These are phyloP conservation scores for Tetragonula clypearis DNA, from an alignment of 1,140 invertebrate species.

Conservation along the genomic window DNA sequence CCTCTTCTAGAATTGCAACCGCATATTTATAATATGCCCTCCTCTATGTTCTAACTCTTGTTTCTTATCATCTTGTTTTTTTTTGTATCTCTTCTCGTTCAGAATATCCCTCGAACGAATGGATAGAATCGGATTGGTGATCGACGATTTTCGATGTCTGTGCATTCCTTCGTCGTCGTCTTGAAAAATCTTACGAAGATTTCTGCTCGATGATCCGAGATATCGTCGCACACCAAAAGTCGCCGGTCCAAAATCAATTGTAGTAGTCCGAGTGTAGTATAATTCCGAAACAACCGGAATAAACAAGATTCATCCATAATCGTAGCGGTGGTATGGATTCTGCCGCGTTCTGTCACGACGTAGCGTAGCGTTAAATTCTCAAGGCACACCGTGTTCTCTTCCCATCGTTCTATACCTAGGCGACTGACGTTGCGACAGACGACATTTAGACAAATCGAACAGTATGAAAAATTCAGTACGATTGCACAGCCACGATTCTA, in stretches of 20 bases:
- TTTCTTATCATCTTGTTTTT: background rate
- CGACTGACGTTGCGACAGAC: too few relatives aligned
- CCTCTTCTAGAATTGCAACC: constrained; percentile 41
- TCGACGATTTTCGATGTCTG: background rate
- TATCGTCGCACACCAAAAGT: background rate
- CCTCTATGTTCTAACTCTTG: background rate
- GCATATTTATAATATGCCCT: constrained; percentile 37
- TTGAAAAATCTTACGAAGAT: background rate
- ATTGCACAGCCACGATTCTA: background rate
- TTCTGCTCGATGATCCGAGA: background rate
- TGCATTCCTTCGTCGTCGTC: too few relatives aligned
- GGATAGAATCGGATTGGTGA: background rate
- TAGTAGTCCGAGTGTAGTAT: background rate
- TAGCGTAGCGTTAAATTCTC: background rate
- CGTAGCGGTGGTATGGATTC: too few relatives aligned
- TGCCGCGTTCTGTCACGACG: background rate
- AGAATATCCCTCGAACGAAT: background rate
- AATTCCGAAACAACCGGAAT: too few relatives aligned
- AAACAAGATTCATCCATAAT: too few relatives aligned
- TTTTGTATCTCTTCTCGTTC: background rate
- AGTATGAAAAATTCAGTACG: background rate
- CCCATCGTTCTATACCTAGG: background rate
- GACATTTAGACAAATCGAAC: background rate
- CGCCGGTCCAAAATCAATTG: background rate
- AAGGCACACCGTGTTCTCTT: background rate